Base-by-base conservation (phyloP, 2,797 vertebrate species). In the Amniataba percoides region DNA sequence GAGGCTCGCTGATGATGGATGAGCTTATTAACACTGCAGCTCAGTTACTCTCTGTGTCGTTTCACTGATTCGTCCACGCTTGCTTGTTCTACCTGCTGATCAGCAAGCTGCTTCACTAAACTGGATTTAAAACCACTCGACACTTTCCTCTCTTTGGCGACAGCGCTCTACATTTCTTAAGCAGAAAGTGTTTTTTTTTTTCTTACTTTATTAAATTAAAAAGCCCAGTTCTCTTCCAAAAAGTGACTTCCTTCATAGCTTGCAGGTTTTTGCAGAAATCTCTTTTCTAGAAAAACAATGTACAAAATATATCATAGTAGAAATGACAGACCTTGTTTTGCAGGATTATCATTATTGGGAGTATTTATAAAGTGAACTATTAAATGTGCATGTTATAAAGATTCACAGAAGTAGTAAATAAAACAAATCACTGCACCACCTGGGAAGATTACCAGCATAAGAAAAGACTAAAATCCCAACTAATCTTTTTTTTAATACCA, bases 1-100 rank as follows among this genome's bases (percentile, higher is more conserved):
- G 52, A 61, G 56, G 52, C 71, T 9, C 1, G 43, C n/a, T 8
- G 71, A 68, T 82, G 87, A 87, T 82, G 71, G 78, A 88, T 83
- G 83, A 84, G 67, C 56, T 83, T 15, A 77, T 85, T 76, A 80
- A 9, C 36, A 0, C 39, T 23, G 67, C 39, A 25, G 60, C 71
- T 76, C 45, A 42, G 53, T 52, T 73, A 52, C 53, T 76, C 56
- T 71, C 65, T 4, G 19, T 57, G 25, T 34, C 43, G 48, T 49
- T 55, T 48, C 67, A 67, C 49, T 58, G 31, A 27, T 71, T 68
- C 1, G 62, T 43, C 31, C 13, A 21, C 53, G 51, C 27, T 39
- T 39, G 65, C 61, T 45, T 10, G 25, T 71, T 56, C 68, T 69
- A 80, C 73, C 85, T 81, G 75, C 78, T 70, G 63, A 68, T 73